Evolutionary conservation across 2,888 invertebrate species (phyloP).

Genomic region (Drosophila cognata): DNA sequence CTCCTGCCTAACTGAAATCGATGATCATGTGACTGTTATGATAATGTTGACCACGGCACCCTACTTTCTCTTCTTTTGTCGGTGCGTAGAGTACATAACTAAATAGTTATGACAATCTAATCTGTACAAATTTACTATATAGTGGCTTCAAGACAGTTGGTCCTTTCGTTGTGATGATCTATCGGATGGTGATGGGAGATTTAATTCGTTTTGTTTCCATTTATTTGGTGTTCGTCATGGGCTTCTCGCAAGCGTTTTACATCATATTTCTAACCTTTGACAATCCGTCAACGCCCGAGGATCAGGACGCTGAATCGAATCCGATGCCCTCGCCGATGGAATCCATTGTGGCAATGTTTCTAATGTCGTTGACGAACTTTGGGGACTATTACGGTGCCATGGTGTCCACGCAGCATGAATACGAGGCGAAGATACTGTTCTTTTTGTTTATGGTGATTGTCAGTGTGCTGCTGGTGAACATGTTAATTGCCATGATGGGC

Average conservation of each 20-base stretch:
- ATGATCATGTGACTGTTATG: conserved; percentile 95
- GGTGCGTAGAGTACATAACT: conserved; percentile 86
- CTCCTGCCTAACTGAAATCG: conserved; percentile 93
- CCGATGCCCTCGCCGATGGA: conserved; percentile 97
- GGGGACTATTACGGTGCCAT: conserved; percentile 97
- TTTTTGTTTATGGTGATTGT: conserved; percentile 99
- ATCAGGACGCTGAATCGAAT: conserved; percentile 92
- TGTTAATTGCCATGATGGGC: conserved; percentile 99
- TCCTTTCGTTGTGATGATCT: conserved; percentile 99
- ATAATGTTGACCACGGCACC: conserved; percentile 98
- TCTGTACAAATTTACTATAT: conserved; percentile 61
- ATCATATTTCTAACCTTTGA: conserved; percentile 95
- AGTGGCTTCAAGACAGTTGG: conserved; percentile 99
- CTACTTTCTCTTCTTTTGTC: conserved; percentile 98
- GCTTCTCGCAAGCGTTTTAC: conserved; percentile 97
- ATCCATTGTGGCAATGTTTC: conserved; percentile 98
- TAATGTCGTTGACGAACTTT: conserved; percentile 99
- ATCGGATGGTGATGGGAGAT: conserved; percentile 99
- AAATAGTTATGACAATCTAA: not conserved
- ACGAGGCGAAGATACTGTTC: conserved; percentile 95
- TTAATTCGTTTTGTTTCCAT: conserved; percentile 97
- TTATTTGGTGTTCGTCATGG: conserved; percentile 98
- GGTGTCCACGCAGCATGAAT: conserved; percentile 94
- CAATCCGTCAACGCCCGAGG: conserved; percentile 92
- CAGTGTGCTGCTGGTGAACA: conserved; percentile 96